Percentiles rank a stretch among this genome's conserved stretches.
phyloP scores from a whole-genome alignment of 2,113 vertebrate genomes.

The Hippocampus guttulatus region DNA sequence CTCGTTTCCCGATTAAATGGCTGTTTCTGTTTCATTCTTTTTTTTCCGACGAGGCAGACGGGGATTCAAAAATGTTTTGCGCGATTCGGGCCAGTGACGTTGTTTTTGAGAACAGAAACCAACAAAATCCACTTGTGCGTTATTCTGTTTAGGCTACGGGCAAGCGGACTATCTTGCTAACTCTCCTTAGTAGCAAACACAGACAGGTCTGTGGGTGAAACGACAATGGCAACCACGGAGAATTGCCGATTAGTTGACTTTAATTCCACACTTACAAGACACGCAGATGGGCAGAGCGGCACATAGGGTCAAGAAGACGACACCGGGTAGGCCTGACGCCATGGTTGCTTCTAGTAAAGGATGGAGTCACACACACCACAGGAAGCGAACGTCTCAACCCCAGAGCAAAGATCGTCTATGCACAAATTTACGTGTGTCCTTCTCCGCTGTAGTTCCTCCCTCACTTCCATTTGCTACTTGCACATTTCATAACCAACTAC shows the following conservation, averaged over 20 bases:
- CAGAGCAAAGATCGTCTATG: constrained; percentile 11
- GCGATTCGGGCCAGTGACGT: too few relatives aligned
- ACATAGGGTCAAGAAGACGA: constrained; percentile 27
- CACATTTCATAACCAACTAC: too few relatives aligned
- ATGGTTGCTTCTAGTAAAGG: constrained; percentile 28
- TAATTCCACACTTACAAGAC: constrained; percentile 43
- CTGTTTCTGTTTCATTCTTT: too few relatives aligned
- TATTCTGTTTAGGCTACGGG: too few relatives aligned
- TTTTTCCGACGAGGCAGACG: too few relatives aligned
- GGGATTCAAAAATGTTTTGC: too few relatives aligned
- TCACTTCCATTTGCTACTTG: not conserved
- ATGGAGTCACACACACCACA: constrained; percentile 2
- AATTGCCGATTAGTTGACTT: not conserved
- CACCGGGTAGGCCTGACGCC: constrained; percentile 33
- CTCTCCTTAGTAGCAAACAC: too few relatives aligned
- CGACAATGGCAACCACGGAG: not conserved
- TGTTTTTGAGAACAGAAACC: too few relatives aligned
- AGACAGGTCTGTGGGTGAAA: not conserved
- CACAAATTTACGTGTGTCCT: not conserved
- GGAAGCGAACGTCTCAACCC: not conserved
- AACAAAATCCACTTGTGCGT: too few relatives aligned
- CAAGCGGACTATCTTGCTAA: too few relatives aligned
- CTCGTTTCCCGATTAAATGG: too few relatives aligned
- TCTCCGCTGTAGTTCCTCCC: constrained; percentile 1
- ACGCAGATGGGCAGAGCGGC: constrained; percentile 14